phyloP scores from a whole-genome alignment of 1,140 invertebrate species.

The Ceratina japonica region DNA sequence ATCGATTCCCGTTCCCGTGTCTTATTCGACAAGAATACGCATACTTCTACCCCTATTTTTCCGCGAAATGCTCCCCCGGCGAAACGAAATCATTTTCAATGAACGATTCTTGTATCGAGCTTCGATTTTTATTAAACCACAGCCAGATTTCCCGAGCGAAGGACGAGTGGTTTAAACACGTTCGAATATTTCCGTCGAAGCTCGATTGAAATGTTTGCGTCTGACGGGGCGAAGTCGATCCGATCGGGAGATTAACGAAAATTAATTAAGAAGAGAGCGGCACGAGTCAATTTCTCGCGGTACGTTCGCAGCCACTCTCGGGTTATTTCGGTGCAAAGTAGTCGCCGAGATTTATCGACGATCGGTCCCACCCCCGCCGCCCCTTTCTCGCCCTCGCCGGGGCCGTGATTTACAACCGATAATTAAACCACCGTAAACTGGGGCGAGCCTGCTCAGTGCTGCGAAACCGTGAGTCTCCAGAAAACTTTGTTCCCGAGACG shows the following conservation, averaged over 20 bases:
- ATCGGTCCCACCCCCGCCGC: constrained; percentile 19
- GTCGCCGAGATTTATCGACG: constrained; percentile 72
- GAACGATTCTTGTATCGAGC: constrained; percentile 16
- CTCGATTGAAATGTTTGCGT: background rate
- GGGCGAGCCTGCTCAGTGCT: constrained; percentile 33
- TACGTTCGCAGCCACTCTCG: constrained; percentile 53
- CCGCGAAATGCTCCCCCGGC: constrained; percentile 38
- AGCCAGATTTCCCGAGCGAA: background rate
- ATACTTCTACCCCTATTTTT: constrained; percentile 4
- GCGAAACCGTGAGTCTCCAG: constrained; percentile 53
- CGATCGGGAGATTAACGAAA: constrained; percentile 36
- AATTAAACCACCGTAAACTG: constrained; percentile 76
- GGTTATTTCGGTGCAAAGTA: constrained; percentile 48
- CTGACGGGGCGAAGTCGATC: background rate
- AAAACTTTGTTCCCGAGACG: constrained; percentile 70
- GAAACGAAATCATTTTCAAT: constrained; percentile 45
- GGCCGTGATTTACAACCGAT: constrained; percentile 74
- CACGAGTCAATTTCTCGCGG: constrained; percentile 30
- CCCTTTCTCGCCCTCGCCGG: constrained; percentile 8
- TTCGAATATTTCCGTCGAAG: background rate
- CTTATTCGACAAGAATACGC: background rate
- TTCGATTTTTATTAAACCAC: constrained; percentile 12
- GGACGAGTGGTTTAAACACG: background rate
- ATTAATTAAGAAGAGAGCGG: constrained; percentile 44
- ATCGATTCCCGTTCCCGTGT: constrained; percentile 34